These are phyloP conservation scores for Pseudachorutes palmiensis DNA, from an alignment of 1,140 invertebrate genomes.

Conservation along the genomic window DNA sequence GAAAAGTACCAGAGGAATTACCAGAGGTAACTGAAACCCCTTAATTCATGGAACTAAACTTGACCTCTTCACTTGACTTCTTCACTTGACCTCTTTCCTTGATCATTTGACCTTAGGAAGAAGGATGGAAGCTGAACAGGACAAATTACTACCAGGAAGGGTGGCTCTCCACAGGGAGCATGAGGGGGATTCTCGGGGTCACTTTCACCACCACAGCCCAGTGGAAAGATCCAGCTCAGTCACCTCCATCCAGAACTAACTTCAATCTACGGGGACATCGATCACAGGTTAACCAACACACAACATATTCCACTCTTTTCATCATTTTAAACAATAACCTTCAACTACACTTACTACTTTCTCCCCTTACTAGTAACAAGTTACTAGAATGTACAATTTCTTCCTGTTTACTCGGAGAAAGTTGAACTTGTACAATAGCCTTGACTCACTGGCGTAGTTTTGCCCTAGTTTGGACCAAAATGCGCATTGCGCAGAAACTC, in stretches of 20 bases:
- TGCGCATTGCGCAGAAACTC: no score
- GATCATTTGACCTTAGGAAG: slow-evolving; percentile 53
- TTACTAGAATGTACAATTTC: no score
- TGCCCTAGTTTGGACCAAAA: no score
- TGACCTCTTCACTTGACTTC: no score
- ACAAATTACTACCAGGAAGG: slow-evolving; percentile 96
- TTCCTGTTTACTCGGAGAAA: no score
- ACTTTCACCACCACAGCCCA: slow-evolving; percentile 93
- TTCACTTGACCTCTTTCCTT: no score
- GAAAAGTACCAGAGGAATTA: slow-evolving; percentile 87
- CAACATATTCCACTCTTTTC: slow-evolving; percentile 7
- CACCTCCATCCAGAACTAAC: slow-evolving; percentile 82
- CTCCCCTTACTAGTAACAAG: no score
- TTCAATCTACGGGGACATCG: slow-evolving; percentile 95
- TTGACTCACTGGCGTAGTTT: no score
- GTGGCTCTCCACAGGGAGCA: slow-evolving; percentile 94
- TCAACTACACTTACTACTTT: no score
- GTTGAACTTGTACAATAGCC: no score
- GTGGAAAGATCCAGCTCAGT: slow-evolving; percentile 63
- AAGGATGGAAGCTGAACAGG: slow-evolving; percentile 86
- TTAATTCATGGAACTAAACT: not conserved
- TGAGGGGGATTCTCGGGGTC: slow-evolving; percentile 86
- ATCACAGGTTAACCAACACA: slow-evolving; percentile 65
- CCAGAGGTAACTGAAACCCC: slow-evolving; percentile 60
- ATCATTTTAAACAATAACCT: no score